Evolutionary conservation across 2,113 vertebrate genomes (phyloP), one percentile per base, ranked within the genome.

Genomic region (Solenodon paradoxus): DNA sequence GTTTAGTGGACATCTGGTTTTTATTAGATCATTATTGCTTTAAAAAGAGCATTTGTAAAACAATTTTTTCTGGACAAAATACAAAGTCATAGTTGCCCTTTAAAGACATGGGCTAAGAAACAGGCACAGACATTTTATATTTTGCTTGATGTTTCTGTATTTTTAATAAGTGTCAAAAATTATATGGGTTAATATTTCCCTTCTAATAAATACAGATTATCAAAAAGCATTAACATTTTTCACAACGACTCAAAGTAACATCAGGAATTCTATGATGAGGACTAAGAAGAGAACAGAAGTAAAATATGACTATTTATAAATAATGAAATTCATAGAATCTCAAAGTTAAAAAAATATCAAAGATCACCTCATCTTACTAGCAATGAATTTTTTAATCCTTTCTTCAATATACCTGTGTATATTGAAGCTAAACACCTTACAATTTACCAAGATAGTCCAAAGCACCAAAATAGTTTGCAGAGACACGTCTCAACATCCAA

Each of bases 131-230:
- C 15, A 95, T 90, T 96, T 97, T 96, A 75, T 75, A 79, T 45
- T 38, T 95, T 94, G 22, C 49, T 63, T 95, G 84, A 90, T 78
- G 35, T 86, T 69, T 96, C n/a, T 82, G 9, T 47, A 88, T 64
- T 57, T 95, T 94, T 93, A 92, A n/a, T 45, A 94, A 94, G 38
- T 95, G 6, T 79, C 64, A 90, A 92, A 95, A 81, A 96, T 86
- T 68, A 90, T 64, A 26, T 90, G 10, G 12, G 12, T 22, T 45
- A 53, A 59, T n/a, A 72, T 22, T 78, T 84, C 30, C 42, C 42
- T 16, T 75, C 81, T 32, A 74, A 55, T 38, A 77, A 81, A 75
- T 59, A 40, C 1, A 74, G 11, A 68, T 45, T 61, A 47, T 90
- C 53, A 77, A 75, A 87, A 68, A 82, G 28, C 35, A 92, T 84